Percentiles rank a stretch among this genome's conserved stretches.
Evolutionary conservation across 2,888 invertebrate species (phyloP).

Genomic region (Apocheima hispidaria): DNA sequence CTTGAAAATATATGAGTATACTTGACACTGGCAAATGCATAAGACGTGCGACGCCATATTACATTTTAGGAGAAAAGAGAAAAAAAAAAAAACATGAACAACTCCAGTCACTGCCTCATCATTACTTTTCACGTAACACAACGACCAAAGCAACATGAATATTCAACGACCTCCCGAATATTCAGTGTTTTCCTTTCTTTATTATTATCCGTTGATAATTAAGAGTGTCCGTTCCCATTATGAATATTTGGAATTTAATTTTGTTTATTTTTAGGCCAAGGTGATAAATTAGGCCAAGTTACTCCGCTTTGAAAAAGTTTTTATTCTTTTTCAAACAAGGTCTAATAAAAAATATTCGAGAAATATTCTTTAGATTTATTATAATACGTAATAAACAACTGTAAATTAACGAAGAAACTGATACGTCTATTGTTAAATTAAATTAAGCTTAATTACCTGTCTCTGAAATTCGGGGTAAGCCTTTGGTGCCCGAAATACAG

Average conservation of each 20-base stretch:
- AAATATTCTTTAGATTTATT: slow-evolving; percentile 1
- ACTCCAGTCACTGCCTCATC: slow-evolving; percentile 19
- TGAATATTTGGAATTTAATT: slow-evolving; percentile 37
- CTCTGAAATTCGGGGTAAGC: too few species aligned
- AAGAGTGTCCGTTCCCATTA: slow-evolving; percentile 42
- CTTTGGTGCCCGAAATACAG: too few species aligned
- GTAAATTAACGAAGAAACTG: neutral
- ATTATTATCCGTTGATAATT: slow-evolving; percentile 60
- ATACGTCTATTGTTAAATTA: slow-evolving; percentile 15
- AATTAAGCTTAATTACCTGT: slow-evolving; percentile 22
- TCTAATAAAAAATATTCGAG: neutral
- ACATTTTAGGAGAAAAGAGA: too few species aligned
- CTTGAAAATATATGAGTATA: too few species aligned
- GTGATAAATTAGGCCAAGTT: slow-evolving; percentile 19
- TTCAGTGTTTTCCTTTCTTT: slow-evolving; percentile 54
- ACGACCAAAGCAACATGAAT: slow-evolving; percentile 57
- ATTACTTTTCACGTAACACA: slow-evolving; percentile 44
- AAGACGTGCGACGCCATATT: too few species aligned
- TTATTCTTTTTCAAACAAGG: neutral
- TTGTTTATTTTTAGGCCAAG: slow-evolving; percentile 25
- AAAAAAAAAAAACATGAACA: slow-evolving; percentile 21
- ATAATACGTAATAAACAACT: neutral
- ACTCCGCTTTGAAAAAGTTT: slow-evolving; percentile 3
- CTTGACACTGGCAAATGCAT: too few species aligned
- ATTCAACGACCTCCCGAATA: slow-evolving; percentile 57